Evolutionary conservation across 35 echinoderm and acorn worm species (phyloP), one percentile per base, ranked within the genome.

Genomic region (Hemicentrotus pulcherrimus): DNA sequence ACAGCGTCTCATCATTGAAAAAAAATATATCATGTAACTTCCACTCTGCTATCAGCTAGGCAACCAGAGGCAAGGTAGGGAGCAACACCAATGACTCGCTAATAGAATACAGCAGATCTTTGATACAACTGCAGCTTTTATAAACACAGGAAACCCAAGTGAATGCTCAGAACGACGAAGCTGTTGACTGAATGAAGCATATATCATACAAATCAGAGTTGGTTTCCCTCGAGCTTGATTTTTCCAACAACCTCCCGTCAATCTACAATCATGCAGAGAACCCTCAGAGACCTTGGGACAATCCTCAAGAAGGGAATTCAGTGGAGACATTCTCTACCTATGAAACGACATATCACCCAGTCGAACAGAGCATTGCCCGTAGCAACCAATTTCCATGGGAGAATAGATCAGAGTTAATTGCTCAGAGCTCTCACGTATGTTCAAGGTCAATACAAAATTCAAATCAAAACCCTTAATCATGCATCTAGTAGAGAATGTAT

Each of bases 181-280:
- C 28, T 78, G 65, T 78, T 78, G 65, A 78, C 19, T 28, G 65
- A 78, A 78, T 28, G 4, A 78, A 78, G 65, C 65, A 55, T 10
- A 55, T 0, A 55, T 9, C 50, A 55, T 55, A 55, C 50, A 55
- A 11, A 55, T 55, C 50, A 78, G 65, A 28, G 65, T 78, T 78
- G 11, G 52, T 14, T 7, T 22, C 65, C 65, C 65, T 5, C 19
- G 65, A 78, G 65, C 65, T n/a, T 78, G 65, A 78, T 78, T 22
- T 22, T n/a, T 78, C 6, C 0, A 78, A 78, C 65, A 78, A 78
- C 22, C 65, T 78, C 65, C 65, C 19, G 19, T 78, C 65, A 78
- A 78, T 78, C 65, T 78, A 28, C 65, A 78, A 78, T 78, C 65
- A 78, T 78, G 65, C 65, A 78, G 65, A 78, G n/a, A 78, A 78